Percentiles rank a stretch among this genome's conserved stretches.
Evolutionary conservation across 2,888 invertebrate species (phyloP).

Genomic region (Apoda limacodes): DNA sequence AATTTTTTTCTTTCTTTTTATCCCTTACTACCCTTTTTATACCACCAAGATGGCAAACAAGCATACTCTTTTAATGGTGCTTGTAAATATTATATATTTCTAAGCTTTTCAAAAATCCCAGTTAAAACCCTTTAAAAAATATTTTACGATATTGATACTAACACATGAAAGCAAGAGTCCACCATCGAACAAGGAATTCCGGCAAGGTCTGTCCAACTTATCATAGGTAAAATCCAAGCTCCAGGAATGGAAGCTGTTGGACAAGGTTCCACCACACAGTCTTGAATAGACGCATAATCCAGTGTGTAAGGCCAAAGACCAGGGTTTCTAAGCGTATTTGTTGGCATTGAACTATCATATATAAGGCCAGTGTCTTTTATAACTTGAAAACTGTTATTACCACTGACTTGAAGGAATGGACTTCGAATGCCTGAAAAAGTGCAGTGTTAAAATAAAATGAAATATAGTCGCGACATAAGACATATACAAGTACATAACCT

Average conservation of each 20-base stretch:
- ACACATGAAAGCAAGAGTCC: conserved; percentile 61
- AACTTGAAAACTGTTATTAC: conserved; percentile 67
- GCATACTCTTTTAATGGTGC: too few relatives aligned
- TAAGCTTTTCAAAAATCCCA: too few relatives aligned
- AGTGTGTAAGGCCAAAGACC: conserved; percentile 77
- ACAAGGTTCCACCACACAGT: conserved; percentile 66
- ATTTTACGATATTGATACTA: too few relatives aligned
- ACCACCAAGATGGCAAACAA: too few relatives aligned
- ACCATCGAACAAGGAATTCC: conserved; percentile 65
- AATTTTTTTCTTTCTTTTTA: too few relatives aligned
- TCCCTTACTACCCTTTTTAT: too few relatives aligned
- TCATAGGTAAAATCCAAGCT: conserved; percentile 75
- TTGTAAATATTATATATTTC: too few relatives aligned
- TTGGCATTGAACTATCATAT: conserved; percentile 75
- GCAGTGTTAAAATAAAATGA: too few relatives aligned
- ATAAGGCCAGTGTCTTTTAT: conserved; percentile 53
- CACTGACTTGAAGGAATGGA: conserved; percentile 67
- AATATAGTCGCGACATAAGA: too few relatives aligned
- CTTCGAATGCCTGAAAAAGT: conserved; percentile 46
- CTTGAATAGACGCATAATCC: conserved; percentile 67
- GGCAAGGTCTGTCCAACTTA: conserved; percentile 55
- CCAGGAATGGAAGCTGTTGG: conserved; percentile 67
- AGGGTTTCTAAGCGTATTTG: conserved; percentile 37
- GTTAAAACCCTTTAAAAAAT: too few relatives aligned
- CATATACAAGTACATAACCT: too few relatives aligned